phyloP scores from a whole-genome alignment of 2,113 vertebrate genomes.

The Aleadryas rufinucha region DNA sequence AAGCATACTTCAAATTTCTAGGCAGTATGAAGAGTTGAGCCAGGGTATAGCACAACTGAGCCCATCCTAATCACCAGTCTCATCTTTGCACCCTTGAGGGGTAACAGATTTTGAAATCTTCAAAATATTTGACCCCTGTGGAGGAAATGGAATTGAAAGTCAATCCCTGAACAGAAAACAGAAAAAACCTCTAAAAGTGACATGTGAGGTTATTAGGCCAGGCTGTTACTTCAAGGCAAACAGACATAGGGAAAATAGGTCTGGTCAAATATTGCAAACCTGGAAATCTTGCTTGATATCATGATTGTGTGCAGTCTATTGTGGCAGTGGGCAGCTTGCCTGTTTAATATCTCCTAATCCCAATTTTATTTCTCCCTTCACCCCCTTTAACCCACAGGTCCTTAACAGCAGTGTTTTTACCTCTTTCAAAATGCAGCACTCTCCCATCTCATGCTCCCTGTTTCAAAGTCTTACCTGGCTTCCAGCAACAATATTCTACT shows the following conservation, averaged over 20 bases:
- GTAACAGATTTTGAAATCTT: not conserved
- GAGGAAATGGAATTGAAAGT: not conserved
- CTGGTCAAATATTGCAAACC: not conserved
- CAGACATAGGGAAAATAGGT: not conserved
- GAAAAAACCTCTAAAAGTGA: not conserved
- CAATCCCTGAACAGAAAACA: not conserved
- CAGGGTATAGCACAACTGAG: not conserved
- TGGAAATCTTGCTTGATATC: not conserved
- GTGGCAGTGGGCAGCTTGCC: not conserved
- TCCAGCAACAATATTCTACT: not conserved
- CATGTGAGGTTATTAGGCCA: not conserved
- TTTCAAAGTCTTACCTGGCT: not conserved
- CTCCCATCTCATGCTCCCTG: not conserved
- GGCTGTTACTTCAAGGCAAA: not conserved
- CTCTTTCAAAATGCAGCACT: rapidly evolving
- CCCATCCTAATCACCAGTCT: not conserved
- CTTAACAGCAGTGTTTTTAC: not conserved
- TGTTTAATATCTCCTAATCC: not conserved
- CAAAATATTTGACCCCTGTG: not conserved
- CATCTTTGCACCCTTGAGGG: not conserved
- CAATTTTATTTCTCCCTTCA: not conserved
- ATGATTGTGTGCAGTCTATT: rapidly evolving
- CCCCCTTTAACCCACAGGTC: not conserved
- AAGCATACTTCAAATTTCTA: not conserved
- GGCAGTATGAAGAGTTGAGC: not conserved